Conservation (phyloP, 2,888 invertebrate genomes). For the Lamellibrachia satsuma region DNA sequence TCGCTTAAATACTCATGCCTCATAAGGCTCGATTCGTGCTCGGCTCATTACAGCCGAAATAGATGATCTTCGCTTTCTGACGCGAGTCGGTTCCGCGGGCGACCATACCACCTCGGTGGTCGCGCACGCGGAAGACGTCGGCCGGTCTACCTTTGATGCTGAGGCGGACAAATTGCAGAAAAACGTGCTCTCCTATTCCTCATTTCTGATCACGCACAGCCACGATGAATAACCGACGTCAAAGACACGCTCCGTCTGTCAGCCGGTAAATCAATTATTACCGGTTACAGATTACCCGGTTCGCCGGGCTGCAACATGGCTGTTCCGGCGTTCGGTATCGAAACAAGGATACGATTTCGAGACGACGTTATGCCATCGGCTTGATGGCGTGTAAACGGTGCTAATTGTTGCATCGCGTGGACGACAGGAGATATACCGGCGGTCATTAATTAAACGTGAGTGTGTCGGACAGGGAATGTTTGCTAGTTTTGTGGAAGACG, state of each 20-base stretch:
- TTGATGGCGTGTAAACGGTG: neutral
- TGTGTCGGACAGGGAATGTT: neutral
- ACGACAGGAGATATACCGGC: neutral
- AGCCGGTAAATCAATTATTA: neutral
- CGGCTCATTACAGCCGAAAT: slow-evolving; percentile 10
- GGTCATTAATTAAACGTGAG: neutral
- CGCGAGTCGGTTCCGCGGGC: neutral
- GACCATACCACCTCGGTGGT: neutral
- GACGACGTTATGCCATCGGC: neutral
- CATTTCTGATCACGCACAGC: slow-evolving; percentile 5
- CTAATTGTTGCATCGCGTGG: neutral
- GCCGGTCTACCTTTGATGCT: neutral
- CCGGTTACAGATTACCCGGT: neutral
- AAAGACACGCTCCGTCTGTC: neutral
- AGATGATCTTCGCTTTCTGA: slow-evolving; percentile 12
- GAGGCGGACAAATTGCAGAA: neutral
- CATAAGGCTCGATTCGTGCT: neutral
- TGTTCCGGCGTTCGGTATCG: neutral
- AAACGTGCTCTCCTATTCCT: neutral
- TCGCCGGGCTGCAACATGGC: neutral
- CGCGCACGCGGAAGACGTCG: slow-evolving; percentile 1
- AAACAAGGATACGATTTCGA: neutral
- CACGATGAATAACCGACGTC: neutral
- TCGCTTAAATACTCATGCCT: slow-evolving; percentile 3
- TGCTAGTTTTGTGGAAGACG: neutral